Conservation (phyloP, 37 sponge, comb jelly and placozoan genomes). For the Geodia barretti region DNA sequence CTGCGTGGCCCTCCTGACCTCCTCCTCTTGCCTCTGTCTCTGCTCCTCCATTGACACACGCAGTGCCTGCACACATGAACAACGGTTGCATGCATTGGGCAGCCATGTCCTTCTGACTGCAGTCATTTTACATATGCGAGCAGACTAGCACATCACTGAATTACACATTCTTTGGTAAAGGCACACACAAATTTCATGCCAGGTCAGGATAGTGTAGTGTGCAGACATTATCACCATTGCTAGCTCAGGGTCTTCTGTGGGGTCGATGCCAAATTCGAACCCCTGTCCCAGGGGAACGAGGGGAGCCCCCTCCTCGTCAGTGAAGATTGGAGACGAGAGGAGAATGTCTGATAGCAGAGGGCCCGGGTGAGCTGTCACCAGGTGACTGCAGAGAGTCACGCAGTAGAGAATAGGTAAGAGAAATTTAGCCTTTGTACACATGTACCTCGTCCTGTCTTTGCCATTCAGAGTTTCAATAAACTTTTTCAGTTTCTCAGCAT, state of each 20-base stretch:
- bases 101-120: no score
- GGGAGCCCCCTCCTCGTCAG: slow-evolving; percentile 79
- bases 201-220: no score
- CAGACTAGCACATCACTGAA: no score
- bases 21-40: slow-evolving; percentile 82
- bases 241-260: slow-evolving; percentile 97
- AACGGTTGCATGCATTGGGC: no score
- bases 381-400: slow-evolving; percentile 42
- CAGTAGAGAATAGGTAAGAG: background rate
- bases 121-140: no score
- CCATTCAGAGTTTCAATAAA: slow-evolving; percentile 94
- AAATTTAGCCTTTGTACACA: background rate
- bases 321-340: slow-evolving; percentile 89
- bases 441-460: slow-evolving; percentile 72
- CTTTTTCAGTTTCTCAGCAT: slow-evolving; percentile 65
- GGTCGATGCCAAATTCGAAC: slow-evolving; percentile 92
- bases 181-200: no score
- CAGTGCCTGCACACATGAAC: slow-evolving; percentile 53
- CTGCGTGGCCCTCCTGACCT: slow-evolving; percentile 57
- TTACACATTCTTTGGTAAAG: no score
- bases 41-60: slow-evolving; percentile 97
- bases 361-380: slow-evolving; percentile 90
- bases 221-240: slow-evolving; percentile 72
- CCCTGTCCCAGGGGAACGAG: slow-evolving; percentile 73
- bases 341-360: slow-evolving; percentile 90